Conservation (phyloP, 2,797 vertebrate species). For the Oryzias sinensis region DNA sequence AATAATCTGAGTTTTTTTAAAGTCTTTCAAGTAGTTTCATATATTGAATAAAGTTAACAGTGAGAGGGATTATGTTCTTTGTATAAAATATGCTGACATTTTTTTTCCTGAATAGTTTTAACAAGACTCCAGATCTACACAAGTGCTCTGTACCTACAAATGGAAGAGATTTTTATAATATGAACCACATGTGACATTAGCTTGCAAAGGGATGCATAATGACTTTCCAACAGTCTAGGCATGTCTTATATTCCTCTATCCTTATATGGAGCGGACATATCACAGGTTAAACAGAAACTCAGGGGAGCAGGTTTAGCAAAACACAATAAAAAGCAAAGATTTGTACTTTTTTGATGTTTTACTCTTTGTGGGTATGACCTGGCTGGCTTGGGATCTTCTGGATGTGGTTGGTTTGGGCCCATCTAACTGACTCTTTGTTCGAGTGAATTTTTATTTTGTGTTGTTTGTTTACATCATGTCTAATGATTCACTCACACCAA, state of each 20-base stretch:
- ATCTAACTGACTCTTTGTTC: slow-evolving; percentile 55
- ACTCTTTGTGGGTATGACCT: slow-evolving; percentile 19
- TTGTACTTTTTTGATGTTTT: slow-evolving; percentile 22
- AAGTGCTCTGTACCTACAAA: slow-evolving; percentile 10
- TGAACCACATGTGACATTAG: slow-evolving; percentile 54
- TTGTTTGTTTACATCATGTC: slow-evolving; percentile 10
- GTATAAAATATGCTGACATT: slow-evolving; percentile 14
- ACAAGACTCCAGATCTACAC: slow-evolving; percentile 17
- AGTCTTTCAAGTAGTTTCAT: slow-evolving; percentile 28
- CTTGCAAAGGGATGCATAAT: slow-evolving; percentile 44
- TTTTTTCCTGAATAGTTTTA: slow-evolving; percentile 6
- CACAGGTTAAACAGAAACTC: slow-evolving; percentile 57
- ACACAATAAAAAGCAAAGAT: slow-evolving; percentile 42
- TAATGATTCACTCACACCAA: no score
- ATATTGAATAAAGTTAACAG: slow-evolving; percentile 16
- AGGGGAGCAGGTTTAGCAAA: slow-evolving; percentile 36
- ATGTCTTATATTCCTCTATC: slow-evolving; percentile 37
- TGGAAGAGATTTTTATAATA: slow-evolving; percentile 33
- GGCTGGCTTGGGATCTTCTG: slow-evolving; percentile 57
- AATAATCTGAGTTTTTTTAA: slow-evolving; percentile 25
- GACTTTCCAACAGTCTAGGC: slow-evolving; percentile 32
- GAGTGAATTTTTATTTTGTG: slow-evolving; percentile 20
- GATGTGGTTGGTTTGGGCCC: slow-evolving; percentile 49
- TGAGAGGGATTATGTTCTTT: slow-evolving; percentile 18
- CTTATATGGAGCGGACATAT: slow-evolving; percentile 50